phyloP scores from a whole-genome alignment of 2,797 vertebrate genomes.

The Danio tinwini region DNA sequence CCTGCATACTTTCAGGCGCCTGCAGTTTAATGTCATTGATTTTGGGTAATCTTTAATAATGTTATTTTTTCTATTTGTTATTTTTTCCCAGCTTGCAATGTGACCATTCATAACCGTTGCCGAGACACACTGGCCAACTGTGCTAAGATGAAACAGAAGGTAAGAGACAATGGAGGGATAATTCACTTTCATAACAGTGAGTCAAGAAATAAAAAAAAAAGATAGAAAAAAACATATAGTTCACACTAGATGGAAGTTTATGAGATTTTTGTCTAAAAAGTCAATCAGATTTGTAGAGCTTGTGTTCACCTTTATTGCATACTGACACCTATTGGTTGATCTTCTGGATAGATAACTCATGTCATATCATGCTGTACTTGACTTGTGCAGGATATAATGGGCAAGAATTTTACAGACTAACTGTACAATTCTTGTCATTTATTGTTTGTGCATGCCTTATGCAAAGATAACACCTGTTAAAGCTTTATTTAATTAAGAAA shows the following conservation, averaged over 20 bases:
- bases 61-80: not conserved
- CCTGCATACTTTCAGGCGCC: too few relatives aligned
- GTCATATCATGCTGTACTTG: not conserved
- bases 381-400: not conserved
- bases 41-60: not conserved
- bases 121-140: constrained; percentile 91
- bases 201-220: not conserved
- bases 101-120: constrained; percentile 96
- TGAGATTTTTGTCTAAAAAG: not conserved
- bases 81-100: constrained; percentile 84
- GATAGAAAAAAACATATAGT: too few relatives aligned
- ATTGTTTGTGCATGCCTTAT: too few relatives aligned
- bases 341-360: not conserved
- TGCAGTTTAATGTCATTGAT: not conserved
- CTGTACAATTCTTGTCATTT: not conserved
- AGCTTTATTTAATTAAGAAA: too few relatives aligned
- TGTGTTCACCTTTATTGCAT: not conserved
- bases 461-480: too few relatives aligned
- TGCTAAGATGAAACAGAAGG: constrained; percentile 95
- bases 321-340: not conserved
- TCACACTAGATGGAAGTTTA: not conserved
- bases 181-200: not conserved
- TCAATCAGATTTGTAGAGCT: not conserved
- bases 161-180: constrained; percentile 64
- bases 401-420: not conserved